Percentiles rank a stretch among this genome's conserved stretches.
Conservation (phyloP, 2,888 invertebrate genomes). For the Punctoribates punctum region DNA sequence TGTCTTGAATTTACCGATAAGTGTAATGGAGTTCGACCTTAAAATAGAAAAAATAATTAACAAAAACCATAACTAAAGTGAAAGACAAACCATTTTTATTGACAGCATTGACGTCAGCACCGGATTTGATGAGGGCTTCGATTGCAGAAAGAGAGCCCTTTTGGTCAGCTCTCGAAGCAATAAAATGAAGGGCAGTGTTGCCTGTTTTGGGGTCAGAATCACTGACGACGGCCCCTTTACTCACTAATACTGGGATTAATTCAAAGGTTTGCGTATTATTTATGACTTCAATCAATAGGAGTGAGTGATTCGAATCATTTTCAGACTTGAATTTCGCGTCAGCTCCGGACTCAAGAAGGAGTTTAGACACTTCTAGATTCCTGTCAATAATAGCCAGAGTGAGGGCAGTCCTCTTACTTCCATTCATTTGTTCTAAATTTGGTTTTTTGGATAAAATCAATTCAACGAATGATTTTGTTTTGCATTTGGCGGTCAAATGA, state of each 20-base stretch:
- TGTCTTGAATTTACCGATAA: conserved; percentile 54
- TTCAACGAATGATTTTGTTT: conserved; percentile 50
- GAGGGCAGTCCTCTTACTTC: conserved; percentile 45
- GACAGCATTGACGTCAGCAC: conserved; percentile 51
- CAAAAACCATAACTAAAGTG: not conserved
- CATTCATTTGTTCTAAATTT: conserved; percentile 41
- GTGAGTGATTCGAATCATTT: conserved; percentile 48
- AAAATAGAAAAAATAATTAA: not conserved
- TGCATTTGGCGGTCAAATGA: conserved; percentile 46
- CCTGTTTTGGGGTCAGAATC: conserved; percentile 50
- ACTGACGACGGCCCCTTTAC: conserved; percentile 52
- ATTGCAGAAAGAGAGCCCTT: conserved; percentile 49
- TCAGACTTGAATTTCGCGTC: conserved; percentile 51
- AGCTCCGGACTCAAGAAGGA: conserved; percentile 52
- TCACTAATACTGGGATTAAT: conserved; percentile 49
- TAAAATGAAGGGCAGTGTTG: conserved; percentile 51
- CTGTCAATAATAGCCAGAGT: conserved; percentile 46
- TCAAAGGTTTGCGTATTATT: not conserved
- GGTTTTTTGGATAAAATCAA: conserved; percentile 47
- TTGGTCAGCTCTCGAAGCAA: conserved; percentile 47
- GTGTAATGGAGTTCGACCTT: conserved; percentile 55
- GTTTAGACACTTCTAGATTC: conserved; percentile 49
- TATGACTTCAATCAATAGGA: conserved; percentile 47
- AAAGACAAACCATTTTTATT: conserved; percentile 46
- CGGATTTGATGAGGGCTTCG: conserved; percentile 51